Percentiles rank a stretch among this genome's conserved stretches.
These are phyloP conservation scores for Meriones psammophilus DNA, from an alignment of 2,797 vertebrate genomes.

Conservation along the genomic window DNA sequence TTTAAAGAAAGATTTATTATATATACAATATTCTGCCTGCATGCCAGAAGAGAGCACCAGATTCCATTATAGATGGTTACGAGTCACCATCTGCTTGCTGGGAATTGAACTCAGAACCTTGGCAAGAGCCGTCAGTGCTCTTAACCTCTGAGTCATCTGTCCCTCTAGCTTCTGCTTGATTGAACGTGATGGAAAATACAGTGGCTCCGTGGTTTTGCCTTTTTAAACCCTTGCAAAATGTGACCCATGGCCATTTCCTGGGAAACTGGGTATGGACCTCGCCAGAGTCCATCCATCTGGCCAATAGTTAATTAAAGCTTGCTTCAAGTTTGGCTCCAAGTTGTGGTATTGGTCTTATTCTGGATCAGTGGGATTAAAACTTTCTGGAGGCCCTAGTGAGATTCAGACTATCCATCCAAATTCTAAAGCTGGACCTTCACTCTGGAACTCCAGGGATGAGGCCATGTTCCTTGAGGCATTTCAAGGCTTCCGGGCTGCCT, in stretches of 20 bases:
- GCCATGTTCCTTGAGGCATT: neutral
- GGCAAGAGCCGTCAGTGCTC: too few species aligned
- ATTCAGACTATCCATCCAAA: neutral
- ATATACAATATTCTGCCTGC: too few species aligned
- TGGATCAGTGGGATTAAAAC: neutral
- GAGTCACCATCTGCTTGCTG: too few species aligned
- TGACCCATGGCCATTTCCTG: neutral
- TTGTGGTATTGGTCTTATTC: neutral
- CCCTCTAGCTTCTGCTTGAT: neutral
- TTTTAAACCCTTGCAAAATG: neutral
- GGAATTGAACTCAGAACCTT: too few species aligned
- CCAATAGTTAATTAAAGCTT: neutral
- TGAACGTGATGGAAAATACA: neutral
- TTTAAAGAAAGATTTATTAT: too few species aligned
- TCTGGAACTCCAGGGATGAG: neutral
- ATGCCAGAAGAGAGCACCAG: too few species aligned
- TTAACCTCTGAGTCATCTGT: too few species aligned
- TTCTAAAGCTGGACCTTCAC: neutral
- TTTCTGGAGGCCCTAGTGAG: neutral
- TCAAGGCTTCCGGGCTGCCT: neutral
- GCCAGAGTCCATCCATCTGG: neutral
- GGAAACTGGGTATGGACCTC: neutral
- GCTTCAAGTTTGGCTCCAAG: neutral
- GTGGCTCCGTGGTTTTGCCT: neutral
- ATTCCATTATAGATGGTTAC: too few species aligned